phyloP scores from a whole-genome alignment of 64 coral and sea anemone species.

The Hydrozoanthus tunicans region DNA sequence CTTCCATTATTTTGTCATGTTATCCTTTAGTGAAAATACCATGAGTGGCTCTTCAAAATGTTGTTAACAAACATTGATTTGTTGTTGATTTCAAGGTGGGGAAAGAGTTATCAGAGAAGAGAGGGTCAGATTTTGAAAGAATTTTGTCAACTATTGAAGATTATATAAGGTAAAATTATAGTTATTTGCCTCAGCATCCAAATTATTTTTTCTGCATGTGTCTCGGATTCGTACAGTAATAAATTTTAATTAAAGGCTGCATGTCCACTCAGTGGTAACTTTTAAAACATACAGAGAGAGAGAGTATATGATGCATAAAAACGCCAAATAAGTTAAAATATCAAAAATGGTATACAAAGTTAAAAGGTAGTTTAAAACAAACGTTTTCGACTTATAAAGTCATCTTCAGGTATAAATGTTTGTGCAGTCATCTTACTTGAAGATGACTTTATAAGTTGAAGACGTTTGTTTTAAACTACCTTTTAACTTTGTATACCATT shows the following conservation, averaged over 20 bases:
- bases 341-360: too few relatives aligned
- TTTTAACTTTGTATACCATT: too few relatives aligned
- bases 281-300: too few relatives aligned
- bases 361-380: too few relatives aligned
- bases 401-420: too few relatives aligned
- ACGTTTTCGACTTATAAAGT: too few relatives aligned
- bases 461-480: not conserved
- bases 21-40: not conserved
- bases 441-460: not conserved
- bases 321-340: too few relatives aligned
- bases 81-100: conserved; percentile 63
- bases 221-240: not conserved
- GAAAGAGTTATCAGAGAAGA: conserved; percentile 88
- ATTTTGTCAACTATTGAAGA: conserved; percentile 82
- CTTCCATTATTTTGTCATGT: not conserved
- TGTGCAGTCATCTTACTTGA: not conserved
- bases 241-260: not conserved
- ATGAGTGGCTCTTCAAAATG: not conserved
- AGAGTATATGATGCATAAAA: too few relatives aligned
- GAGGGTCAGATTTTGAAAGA: conserved; percentile 82
- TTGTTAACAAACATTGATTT: not conserved
- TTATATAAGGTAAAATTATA: conserved; percentile 78
- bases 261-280: too few relatives aligned
- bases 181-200: not conserved
- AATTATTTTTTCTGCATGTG: too few relatives aligned